Evolutionary conservation across 2,888 invertebrate genomes (phyloP).

Genomic region (Empis stercorea): DNA sequence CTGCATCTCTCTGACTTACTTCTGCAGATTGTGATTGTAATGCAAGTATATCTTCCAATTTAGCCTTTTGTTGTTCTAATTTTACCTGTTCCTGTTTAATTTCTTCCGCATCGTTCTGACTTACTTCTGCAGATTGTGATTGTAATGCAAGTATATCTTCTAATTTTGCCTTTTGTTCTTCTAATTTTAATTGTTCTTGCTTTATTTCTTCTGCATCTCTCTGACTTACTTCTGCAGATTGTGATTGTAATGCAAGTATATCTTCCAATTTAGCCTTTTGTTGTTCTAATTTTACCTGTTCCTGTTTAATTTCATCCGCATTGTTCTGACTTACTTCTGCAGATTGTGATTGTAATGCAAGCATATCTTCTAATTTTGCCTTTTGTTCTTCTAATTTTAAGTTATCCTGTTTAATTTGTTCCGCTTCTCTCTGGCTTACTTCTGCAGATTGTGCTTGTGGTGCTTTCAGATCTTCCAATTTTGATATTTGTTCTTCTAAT

Average conservation of each 20-base stretch:
- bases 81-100: no score
- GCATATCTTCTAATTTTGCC: no score
- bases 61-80: no score
- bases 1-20: conserved; percentile 4
- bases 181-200: no score
- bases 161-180: no score
- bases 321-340: conserved; percentile 4
- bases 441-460: background rate
- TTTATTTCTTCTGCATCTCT: no score
- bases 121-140: background rate
- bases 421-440: background rate
- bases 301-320: background rate
- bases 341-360: background rate
- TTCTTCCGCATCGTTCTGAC: background rate
- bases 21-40: no score
- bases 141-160: conserved; percentile 1
- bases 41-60: no score
- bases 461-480: background rate
- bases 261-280: conserved; percentile 18
- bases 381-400: conserved; percentile 1
- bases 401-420: no score
- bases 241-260: no score
- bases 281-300: conserved; percentile 8
- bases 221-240: no score
- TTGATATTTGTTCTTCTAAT: no score